Evolutionary conservation across 1,140 invertebrate genomes (phyloP), one percentile per base, ranked within the genome.

Genomic region (Magallana gigas): DNA sequence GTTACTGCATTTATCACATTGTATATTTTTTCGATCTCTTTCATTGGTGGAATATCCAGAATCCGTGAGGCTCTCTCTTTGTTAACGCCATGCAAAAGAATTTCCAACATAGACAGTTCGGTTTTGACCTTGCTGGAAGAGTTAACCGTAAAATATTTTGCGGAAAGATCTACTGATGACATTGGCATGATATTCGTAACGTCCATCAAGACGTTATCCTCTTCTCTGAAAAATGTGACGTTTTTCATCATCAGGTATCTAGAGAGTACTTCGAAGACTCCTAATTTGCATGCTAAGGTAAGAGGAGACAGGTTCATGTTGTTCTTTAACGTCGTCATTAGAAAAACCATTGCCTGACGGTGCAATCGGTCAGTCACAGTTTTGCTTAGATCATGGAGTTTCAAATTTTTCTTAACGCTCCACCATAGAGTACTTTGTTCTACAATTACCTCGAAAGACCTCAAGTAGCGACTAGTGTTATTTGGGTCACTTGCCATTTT

Each of bases 11-110:
- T 91, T 8, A 92, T 89, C 0, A 86, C 87, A 11, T 85, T 90
- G 86, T 93, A 94, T 57, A 91, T 91, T 86, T 89, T 90, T 84
- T 93, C 93, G 18, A 94, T 91, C 11, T 92, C 64, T 80, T 80
- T 82, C n/a, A 94, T 87, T 12, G 92, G 91, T 18, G 92, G 91
- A 36, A 93, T 90, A 60, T 93, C 91, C 12, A 94, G 83, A 23
- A 93, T 90, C 11, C 89, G 86, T 1, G 91, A 87, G 0, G 92
- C 90, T 9, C 86, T 85, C 62, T 89, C 80, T 18, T 89, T 88
- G 23, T 87, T 58, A 11, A 88, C 87, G 8, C 88, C 58, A 1
- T 83, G 85, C n/a, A 92, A 88, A 18, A 93, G 89, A 76, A 91
- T 90, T 84, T 93, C 91, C 8, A 93, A 57, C 57, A 85, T 91